phyloP scores from a whole-genome alignment of 2,888 invertebrate species.

The Amphipyra berbera region DNA sequence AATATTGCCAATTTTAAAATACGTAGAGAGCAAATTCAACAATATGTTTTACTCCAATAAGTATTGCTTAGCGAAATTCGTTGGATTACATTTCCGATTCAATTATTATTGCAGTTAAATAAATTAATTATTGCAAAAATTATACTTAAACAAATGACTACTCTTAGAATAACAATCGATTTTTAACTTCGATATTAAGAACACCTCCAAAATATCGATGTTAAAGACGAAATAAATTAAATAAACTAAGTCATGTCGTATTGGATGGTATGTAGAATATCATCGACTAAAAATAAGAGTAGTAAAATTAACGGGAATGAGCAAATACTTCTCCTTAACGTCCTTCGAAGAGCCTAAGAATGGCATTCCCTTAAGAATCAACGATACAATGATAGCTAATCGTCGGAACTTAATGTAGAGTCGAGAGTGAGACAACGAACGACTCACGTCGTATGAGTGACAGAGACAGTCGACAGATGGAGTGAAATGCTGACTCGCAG shows the following conservation, averaged over 20 bases:
- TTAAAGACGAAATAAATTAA: constrained; percentile 31
- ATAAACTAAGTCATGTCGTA: constrained; percentile 80
- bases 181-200: constrained; percentile 39
- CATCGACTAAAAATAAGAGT: constrained; percentile 61
- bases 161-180: constrained; percentile 50
- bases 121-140: constrained; percentile 73
- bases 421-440: constrained; percentile 80
- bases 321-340: constrained; percentile 65
- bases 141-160: constrained; percentile 56
- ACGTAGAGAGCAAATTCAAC: constrained; percentile 66
- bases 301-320: constrained; percentile 70
- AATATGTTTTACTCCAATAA: constrained; percentile 60
- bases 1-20: constrained; percentile 55
- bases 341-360: constrained; percentile 57
- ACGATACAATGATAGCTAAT: constrained; percentile 61
- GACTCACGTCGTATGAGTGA: constrained; percentile 79
- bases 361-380: constrained; percentile 65
- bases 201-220: constrained; percentile 28
- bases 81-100: constrained; percentile 68
- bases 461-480: constrained; percentile 83
- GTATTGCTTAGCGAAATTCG: constrained; percentile 86
- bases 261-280: constrained; percentile 77
- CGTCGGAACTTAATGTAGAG: constrained; percentile 70
- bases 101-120: constrained; percentile 63
- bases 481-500: constrained; percentile 65